A percentile compares a stretch with the other conserved stretches of the same genome.
Evolutionary conservation across 2,113 vertebrate genomes (phyloP).

Genomic region (Pardalotus punctatus): DNA sequence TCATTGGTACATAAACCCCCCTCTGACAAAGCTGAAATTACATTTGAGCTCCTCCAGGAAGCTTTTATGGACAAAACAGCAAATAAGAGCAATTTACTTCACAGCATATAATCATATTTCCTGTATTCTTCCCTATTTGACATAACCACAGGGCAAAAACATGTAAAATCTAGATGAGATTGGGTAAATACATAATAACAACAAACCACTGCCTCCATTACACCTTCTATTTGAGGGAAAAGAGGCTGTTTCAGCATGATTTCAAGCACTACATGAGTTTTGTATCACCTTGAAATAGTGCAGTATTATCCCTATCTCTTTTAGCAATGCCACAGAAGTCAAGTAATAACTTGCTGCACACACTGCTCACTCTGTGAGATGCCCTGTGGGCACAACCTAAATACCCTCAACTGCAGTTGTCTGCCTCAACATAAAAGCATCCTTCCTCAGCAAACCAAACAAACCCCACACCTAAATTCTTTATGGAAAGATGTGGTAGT

Average conservation of each 20-base stretch:
- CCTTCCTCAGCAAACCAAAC: conserved; percentile 36
- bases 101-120: not conserved
- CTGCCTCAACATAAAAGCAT: conserved; percentile 21
- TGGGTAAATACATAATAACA: not conserved
- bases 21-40: not conserved
- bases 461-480: conserved; percentile 17
- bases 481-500: not conserved
- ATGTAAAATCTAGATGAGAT: not conserved
- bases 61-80: not conserved
- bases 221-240: not conserved
- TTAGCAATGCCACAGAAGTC: not conserved
- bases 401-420: not conserved
- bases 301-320: not conserved
- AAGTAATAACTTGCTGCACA: conserved; percentile 1
- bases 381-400: conserved; percentile 20
- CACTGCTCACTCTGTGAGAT: not conserved
- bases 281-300: not conserved
- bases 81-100: conserved; percentile 34
- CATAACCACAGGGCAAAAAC: not conserved
- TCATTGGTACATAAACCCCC: not conserved
- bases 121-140: not conserved
- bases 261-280: not conserved
- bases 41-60: not conserved
- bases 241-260: not conserved
- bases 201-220: not conserved